Evolutionary conservation across 2,797 vertebrate genomes (phyloP).

Genomic region (Myiothlypis chrysogaster): DNA sequence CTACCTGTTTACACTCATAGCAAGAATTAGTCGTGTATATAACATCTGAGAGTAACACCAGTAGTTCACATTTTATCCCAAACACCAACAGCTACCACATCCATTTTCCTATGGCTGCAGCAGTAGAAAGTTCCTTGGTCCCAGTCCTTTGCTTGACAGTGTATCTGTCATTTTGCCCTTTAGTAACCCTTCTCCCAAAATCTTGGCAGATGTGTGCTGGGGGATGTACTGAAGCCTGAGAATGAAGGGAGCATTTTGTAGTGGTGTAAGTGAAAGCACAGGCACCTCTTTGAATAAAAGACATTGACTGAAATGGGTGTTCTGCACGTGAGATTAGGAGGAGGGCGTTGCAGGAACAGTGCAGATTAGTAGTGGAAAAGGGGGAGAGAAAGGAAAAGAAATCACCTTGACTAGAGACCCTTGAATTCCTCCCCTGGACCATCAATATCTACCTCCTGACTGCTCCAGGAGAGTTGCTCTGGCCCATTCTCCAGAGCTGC

Average conservation of each 20-base stretch:
- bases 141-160: neutral
- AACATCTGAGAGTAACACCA: neutral
- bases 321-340: rapidly evolving
- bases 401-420: rapidly evolving
- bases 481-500: neutral
- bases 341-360: neutral
- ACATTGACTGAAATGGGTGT: neutral
- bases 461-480: neutral
- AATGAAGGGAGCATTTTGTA: neutral
- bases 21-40: neutral
- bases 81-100: neutral
- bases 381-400: neutral
- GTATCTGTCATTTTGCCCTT: neutral
- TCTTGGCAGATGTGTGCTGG: neutral
- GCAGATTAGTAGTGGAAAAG: neutral
- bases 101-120: neutral
- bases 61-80: neutral
- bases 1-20: neutral
- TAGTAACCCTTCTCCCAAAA: neutral
- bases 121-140: neutral
- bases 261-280: neutral
- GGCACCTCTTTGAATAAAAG: neutral
- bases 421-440: neutral
- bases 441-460: neutral
- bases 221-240: neutral